Evolutionary conservation across 2,113 vertebrate species (phyloP).

Genomic region (Lepus europaeus): DNA sequence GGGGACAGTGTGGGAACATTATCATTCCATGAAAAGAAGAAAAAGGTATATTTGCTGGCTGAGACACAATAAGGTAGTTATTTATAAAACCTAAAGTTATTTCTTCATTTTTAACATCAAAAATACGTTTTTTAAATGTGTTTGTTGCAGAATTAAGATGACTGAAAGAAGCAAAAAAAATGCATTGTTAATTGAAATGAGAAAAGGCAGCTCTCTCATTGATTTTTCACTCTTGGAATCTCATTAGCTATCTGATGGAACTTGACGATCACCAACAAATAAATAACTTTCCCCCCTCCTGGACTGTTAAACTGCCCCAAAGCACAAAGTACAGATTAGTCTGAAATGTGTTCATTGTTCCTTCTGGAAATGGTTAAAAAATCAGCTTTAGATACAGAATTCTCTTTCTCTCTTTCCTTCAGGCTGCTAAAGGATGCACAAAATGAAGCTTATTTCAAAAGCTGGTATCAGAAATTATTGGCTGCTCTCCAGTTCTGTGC

Average conservation of each 20-base stretch:
- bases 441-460: conserved; percentile 88
- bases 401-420: conserved; percentile 68
- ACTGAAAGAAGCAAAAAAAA: not conserved
- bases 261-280: conserved; percentile 74
- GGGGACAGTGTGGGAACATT: not conserved
- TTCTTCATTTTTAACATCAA: conserved; percentile 36
- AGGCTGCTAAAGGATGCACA: conserved; percentile 88
- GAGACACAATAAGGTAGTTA: not conserved
- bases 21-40: not conserved
- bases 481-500: conserved; percentile 87
- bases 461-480: conserved; percentile 86
- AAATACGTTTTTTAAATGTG: conserved; percentile 15
- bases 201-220: conserved; percentile 73
- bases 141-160: conserved; percentile 73
- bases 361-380: conserved; percentile 56
- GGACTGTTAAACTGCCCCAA: conserved; percentile 69
- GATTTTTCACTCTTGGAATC: conserved; percentile 77
- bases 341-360: conserved; percentile 66
- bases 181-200: conserved; percentile 51
- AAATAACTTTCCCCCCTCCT: conserved; percentile 58
- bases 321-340: conserved; percentile 73
- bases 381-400: conserved; percentile 69
- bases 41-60: not conserved
- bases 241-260: conserved; percentile 76
- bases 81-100: not conserved